Evolutionary conservation across 2,797 vertebrate species (phyloP).

Genomic region (Synanceia verrucosa): DNA sequence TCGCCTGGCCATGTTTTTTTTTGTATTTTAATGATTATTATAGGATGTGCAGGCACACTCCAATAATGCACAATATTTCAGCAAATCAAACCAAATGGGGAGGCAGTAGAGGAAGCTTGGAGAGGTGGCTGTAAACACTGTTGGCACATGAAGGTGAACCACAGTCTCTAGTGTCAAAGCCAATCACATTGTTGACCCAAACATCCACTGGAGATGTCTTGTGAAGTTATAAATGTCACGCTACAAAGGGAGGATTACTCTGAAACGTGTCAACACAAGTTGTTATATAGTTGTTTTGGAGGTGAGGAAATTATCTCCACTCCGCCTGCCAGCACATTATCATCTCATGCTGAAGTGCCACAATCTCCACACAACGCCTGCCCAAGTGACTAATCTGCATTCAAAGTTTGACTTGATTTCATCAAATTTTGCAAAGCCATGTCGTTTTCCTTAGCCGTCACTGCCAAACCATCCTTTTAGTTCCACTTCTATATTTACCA

Average conservation of each 20-base stretch:
- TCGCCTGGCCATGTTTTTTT: too few relatives aligned
- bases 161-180: background rate
- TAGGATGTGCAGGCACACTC: background rate
- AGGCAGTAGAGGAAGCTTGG: background rate
- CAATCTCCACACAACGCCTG: constrained; percentile 8
- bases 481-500: constrained; percentile 59
- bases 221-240: background rate
- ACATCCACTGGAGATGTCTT: background rate
- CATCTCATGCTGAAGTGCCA: background rate
- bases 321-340: background rate
- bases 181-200: background rate
- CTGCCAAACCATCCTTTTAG: constrained; percentile 47
- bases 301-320: background rate
- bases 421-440: constrained; percentile 1
- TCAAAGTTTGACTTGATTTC: constrained; percentile 30
- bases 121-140: background rate
- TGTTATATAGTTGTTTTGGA: background rate
- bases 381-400: constrained; percentile 1
- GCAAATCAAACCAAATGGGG: background rate
- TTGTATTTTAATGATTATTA: too few relatives aligned
- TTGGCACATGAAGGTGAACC: background rate
- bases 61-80: too few relatives aligned
- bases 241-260: background rate
- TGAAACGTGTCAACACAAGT: background rate
- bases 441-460: constrained; percentile 24